A percentile compares a stretch with the other conserved stretches of the same genome.
Conservation (phyloP, 2,888 invertebrate species). For the Ichneumoninae sp. region DNA sequence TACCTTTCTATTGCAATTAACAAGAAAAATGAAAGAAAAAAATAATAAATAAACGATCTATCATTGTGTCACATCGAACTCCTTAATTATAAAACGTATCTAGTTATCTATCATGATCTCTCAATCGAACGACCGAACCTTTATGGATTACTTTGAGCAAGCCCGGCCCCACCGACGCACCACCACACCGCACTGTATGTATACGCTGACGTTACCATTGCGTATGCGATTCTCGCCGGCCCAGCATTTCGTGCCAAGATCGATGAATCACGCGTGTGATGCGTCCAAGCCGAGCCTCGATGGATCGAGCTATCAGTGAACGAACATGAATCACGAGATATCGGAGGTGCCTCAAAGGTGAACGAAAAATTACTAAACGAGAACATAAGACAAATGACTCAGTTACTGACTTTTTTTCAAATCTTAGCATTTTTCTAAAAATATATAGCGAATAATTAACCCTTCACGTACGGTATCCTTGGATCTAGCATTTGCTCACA, state of each 20-base stretch:
- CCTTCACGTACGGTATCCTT: no score
- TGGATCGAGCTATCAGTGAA: constrained; percentile 11
- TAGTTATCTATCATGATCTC: constrained; percentile 57
- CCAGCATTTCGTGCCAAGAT: constrained; percentile 49
- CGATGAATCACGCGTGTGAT: constrained; percentile 10
- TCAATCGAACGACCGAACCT: constrained; percentile 66
- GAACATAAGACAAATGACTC: not conserved
- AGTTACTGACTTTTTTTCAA: constrained; percentile 2
- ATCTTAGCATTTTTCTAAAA: not conserved
- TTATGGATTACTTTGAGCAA: constrained; percentile 68
- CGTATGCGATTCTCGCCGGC: constrained; percentile 43
- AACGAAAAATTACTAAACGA: not conserved
- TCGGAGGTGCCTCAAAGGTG: constrained; percentile 11
- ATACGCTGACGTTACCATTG: constrained; percentile 60
- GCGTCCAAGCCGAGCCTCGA: constrained; percentile 5
- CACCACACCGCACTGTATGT: constrained; percentile 79
- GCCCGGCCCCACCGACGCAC: constrained; percentile 80
- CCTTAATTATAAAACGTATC: constrained; percentile 65
- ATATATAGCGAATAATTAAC: no score
- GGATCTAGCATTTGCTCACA: no score
- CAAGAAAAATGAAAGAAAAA: constrained; percentile 2
- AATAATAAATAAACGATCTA: constrained; percentile 27
- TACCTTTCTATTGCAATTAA: constrained; percentile 12
- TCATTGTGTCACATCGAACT: constrained; percentile 64
- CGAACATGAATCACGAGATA: constrained; percentile 1